Evolutionary conservation across 2,113 vertebrate species (phyloP), one percentile per base, ranked within the genome.

Genomic region (Alligator sinensis): DNA sequence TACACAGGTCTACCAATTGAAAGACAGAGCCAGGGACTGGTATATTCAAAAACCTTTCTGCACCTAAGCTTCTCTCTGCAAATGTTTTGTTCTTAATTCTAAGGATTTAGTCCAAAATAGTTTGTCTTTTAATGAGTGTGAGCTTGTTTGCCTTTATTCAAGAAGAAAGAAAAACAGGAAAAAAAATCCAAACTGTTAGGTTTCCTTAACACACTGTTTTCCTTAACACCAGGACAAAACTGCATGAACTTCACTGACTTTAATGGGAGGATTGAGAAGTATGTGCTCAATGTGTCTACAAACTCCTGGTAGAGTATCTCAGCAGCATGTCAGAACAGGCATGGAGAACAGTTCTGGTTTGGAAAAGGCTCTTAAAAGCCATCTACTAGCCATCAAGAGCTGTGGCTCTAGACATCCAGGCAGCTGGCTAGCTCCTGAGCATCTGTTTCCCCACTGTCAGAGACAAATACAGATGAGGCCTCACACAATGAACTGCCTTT

Each of bases 381-480:
- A 21, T 70, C 68, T 47, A 47, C 30, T 70, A 60, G 2, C 3
- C 66, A 83, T 30, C 8, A 27, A 34, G 30, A 70, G 30, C 30
- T 4, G 9, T 70, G 16, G 30, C 68, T 30, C 5, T 11, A 68
- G 15, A 3, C 9, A 88, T 19, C 38, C 0, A 0, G 27, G 5
- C 34, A 86, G 17, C 15, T 1, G 17, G 11, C 13, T 14, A 24
- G 4, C 3, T 25, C 70, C 18, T n/a, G 55, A 14, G 0, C 22
- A 14, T 3, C 55, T 75, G 57, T 60, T 57, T 27, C 55, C 22
- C 64, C 18, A 28, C 9, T 47, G 13, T 9, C 3, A 80, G 9
- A 61, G 66, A 60, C 2, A n/a, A 11, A 4, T 66, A 16, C 0
- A 0, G 22, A 6, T 4, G 12, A 11, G 25, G 28, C 58, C 63